Conservation (phyloP, 2,888 invertebrate genomes). For the Tetranychus piercei region DNA sequence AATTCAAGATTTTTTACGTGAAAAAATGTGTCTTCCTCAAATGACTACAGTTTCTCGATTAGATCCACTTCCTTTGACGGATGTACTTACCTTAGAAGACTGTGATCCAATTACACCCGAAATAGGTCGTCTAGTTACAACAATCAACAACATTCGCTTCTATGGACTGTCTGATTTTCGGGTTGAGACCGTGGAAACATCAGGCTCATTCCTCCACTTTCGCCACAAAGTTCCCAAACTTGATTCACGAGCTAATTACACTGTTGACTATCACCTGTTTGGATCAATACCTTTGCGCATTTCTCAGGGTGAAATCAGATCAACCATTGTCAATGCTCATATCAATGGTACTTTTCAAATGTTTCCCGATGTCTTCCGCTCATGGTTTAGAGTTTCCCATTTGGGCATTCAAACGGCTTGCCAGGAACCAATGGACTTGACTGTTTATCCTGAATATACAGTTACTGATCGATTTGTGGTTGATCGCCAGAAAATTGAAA, state of each 20-base stretch:
- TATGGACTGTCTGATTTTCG: conserved; percentile 8
- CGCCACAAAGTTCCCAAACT: conserved; percentile 2
- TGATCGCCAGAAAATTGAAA: background rate
- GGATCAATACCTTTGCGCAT: conserved; percentile 1
- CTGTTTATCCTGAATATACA: conserved; percentile 7
- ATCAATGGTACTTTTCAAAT: conserved; percentile 13
- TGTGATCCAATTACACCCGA: background rate
- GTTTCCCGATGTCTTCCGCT: conserved; percentile 6
- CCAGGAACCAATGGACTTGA: background rate
- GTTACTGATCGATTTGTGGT: conserved; percentile 7
- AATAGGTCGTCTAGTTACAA: background rate
- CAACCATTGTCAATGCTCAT: background rate
- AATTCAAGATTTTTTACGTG: background rate
- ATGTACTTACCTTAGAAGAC: background rate
- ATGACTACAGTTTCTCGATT: background rate
- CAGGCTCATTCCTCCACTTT: background rate
- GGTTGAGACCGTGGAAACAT: conserved; percentile 1
- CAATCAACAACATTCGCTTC: conserved; percentile 1
- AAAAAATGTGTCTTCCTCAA: background rate
- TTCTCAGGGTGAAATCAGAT: conserved; percentile 5
- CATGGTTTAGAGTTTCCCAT: conserved; percentile 10
- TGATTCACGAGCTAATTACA: conserved; percentile 6
- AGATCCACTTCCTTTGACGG: conserved; percentile 7
- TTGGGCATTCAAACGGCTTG: conserved; percentile 9
- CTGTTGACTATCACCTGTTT: conserved; percentile 11